Evolutionary conservation across 2,797 vertebrate species (phyloP), one percentile per base, ranked within the genome.

Genomic region (Remorina albescens): DNA sequence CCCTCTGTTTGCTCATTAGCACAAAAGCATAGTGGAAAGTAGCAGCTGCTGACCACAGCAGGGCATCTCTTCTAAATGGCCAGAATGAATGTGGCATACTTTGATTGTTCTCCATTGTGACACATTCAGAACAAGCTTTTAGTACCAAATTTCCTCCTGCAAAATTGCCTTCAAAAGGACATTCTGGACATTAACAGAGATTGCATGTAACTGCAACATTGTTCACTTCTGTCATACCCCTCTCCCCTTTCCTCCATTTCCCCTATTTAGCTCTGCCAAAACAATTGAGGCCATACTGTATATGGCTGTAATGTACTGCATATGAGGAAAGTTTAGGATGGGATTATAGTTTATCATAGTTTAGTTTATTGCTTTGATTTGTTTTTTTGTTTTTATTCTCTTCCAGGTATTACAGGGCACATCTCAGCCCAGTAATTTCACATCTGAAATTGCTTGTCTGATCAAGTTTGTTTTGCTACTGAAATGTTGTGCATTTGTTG

Each of bases 21-120:
- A 46, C 44, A 46, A 46, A 10, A 15, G 1, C 2, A 44, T 44
- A 18, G 41, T 19, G 18, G 41, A 18, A 42, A 42, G 41, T 42
- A 16, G 41, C 41, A 42, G 41, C 41, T 42, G 41, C 42, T 46
- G 44, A 46, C 44, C 44, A 46, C 11, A 4, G 8, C n/a, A 44
- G 19, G 41, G 41, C 44, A 47, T 47, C 44, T 10, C 10, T 13
- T 26, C 21, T n/a, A 18, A 62, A 47, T 47, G n/a, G n/a, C 36
- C 26, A 46, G 26, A 19, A 47, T 47, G 44, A 47, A 10, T 19
- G 23, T 26, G 54, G n/a, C 44, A 21, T 8, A 21, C 21, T 47
- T 47, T 21, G 44, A 47, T 47, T 47, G n/a, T 47, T 47, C 44
- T 47, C 44, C 44, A 47, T 47, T 21, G 44, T 47, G n/a, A 47